Percentiles rank a stretch among this genome's conserved stretches.
phyloP scores from a whole-genome alignment of 2,113 vertebrate species.

The Myotis davidii region DNA sequence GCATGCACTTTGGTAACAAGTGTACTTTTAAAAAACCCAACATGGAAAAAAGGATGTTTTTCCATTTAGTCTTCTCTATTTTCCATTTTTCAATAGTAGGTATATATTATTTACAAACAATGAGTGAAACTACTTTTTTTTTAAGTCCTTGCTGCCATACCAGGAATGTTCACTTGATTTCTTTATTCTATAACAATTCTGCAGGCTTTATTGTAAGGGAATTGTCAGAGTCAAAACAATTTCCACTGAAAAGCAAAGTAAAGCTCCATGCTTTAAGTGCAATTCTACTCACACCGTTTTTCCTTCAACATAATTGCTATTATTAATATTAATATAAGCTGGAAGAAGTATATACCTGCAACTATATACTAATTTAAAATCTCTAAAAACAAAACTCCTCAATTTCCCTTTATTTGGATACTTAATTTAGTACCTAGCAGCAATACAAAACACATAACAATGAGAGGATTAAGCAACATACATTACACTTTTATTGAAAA shows the following conservation, averaged over 20 bases:
- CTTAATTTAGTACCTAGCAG: background rate
- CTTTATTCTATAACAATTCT: slow-evolving; percentile 28
- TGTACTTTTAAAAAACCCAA: background rate
- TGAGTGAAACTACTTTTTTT: background rate
- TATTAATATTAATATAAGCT: slow-evolving; percentile 29
- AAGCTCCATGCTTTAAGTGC: background rate
- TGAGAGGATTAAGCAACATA: background rate
- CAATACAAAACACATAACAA: background rate
- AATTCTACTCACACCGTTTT: background rate
- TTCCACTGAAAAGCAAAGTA: slow-evolving; percentile 21
- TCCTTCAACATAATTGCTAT: background rate
- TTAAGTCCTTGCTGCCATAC: background rate
- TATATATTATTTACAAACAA: slow-evolving; percentile 25
- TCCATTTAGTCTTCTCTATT: background rate
- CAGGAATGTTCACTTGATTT: background rate
- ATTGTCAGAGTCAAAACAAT: slow-evolving; percentile 46
- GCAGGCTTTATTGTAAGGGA: background rate
- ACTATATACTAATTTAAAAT: background rate
- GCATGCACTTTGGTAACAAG: background rate
- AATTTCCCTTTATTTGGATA: background rate
- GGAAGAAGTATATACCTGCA: background rate
- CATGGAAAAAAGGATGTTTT: background rate
- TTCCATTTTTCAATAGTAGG: background rate
- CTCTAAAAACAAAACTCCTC: slow-evolving; percentile 22
- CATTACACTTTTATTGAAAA: background rate